Evolutionary conservation across 1,140 invertebrate genomes (phyloP).

Genomic region (Chionoecetes opilio): DNA sequence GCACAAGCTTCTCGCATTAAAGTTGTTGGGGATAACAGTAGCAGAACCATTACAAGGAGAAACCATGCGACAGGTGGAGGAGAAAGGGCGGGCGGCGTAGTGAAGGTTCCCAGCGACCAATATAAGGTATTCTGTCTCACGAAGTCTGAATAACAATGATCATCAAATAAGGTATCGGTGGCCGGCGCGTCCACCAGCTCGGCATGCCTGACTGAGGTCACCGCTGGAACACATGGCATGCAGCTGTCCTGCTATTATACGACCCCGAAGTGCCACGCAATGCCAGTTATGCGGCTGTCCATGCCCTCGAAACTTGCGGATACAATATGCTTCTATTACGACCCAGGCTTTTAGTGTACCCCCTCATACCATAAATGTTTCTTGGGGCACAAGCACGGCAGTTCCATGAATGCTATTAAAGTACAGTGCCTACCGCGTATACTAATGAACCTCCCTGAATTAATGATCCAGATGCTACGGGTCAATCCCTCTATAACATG

Average conservation of each 20-base stretch:
- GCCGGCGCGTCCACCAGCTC: not conserved
- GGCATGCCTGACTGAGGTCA: constrained; percentile 31
- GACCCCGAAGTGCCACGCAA: constrained; percentile 59
- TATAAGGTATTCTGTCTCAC: constrained; percentile 68
- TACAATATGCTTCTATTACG: not conserved
- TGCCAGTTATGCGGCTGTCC: constrained; percentile 43
- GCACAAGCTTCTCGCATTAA: no score
- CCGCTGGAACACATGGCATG: constrained; percentile 43
- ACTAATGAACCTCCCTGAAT: not conserved
- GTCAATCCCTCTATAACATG: no score
- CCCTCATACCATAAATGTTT: not conserved
- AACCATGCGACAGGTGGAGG: not conserved
- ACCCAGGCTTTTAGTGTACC: not conserved
- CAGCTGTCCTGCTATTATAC: constrained; percentile 40
- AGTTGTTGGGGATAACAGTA: not conserved
- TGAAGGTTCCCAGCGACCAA: not conserved
- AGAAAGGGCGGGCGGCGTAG: constrained; percentile 32
- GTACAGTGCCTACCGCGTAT: not conserved
- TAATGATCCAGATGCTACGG: not conserved
- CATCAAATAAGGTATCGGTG: constrained; percentile 64
- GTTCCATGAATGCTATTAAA: not conserved
- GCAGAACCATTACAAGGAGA: not conserved
- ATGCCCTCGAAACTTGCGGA: not conserved
- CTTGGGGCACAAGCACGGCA: not conserved
- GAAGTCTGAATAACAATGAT: constrained; percentile 64